Evolutionary conservation across 1,140 invertebrate genomes (phyloP).

Genomic region (Leptopilina boulardi): DNA sequence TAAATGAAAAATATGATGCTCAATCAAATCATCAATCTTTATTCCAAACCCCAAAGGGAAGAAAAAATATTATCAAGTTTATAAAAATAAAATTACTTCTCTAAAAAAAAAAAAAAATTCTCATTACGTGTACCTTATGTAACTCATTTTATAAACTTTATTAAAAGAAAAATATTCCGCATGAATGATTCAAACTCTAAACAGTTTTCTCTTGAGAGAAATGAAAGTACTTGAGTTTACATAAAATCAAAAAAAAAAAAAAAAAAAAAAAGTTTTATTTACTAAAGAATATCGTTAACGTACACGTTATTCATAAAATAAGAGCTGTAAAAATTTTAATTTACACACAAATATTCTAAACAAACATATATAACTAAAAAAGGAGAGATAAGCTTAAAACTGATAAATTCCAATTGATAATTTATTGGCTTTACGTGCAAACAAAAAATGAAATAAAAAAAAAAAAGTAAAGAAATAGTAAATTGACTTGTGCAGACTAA

Average conservation of each 20-base stretch:
- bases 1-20: not conserved
- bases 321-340: too few species aligned
- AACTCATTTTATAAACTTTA: not conserved
- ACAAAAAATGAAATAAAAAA: not conserved
- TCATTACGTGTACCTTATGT: not conserved
- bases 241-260: not conserved
- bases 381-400: too few species aligned
- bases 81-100: not conserved
- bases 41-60: not conserved
- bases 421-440: too few species aligned
- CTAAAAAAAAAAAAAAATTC: not conserved
- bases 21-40: not conserved
- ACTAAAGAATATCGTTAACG: not conserved
- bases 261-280: not conserved
- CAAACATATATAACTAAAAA: too few species aligned
- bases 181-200: not conserved
- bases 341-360: too few species aligned
- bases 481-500: not conserved
- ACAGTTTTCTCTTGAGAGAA: not conserved
- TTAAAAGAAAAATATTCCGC: not conserved
- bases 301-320: too few species aligned
- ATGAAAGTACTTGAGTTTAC: not conserved
- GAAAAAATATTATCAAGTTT: not conserved
- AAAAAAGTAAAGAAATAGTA: not conserved
- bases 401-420: too few species aligned